phyloP scores from a whole-genome alignment of 2,888 invertebrate genomes.

The Escarpia spicata region DNA sequence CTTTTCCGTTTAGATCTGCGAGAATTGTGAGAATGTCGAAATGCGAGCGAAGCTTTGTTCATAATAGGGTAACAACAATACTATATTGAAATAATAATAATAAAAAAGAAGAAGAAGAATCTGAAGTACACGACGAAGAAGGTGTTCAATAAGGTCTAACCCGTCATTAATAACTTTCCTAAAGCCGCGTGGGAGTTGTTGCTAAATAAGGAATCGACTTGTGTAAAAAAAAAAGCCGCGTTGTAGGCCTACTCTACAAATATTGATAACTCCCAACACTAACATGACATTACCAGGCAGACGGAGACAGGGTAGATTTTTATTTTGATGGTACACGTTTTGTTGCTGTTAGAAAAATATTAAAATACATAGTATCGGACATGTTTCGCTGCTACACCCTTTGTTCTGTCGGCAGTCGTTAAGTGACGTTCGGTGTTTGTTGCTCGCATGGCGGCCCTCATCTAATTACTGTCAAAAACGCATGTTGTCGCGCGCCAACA shows the following conservation, averaged over 20 bases:
- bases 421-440: neutral
- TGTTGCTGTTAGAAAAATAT: neutral
- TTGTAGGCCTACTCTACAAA: too few relatives aligned
- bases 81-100: too few relatives aligned
- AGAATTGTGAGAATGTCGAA: too few relatives aligned
- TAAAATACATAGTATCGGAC: neutral
- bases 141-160: too few relatives aligned
- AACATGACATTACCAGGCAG: neutral
- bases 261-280: neutral
- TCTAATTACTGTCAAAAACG: neutral
- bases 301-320: neutral
- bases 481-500: neutral
- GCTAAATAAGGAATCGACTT: neutral
- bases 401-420: neutral
- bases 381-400: neutral
- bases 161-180: too few relatives aligned
- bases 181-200: neutral
- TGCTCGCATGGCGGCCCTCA: neutral
- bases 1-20: too few relatives aligned
- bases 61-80: too few relatives aligned
- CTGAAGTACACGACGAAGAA: too few relatives aligned
- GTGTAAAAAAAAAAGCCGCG: neutral
- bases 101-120: too few relatives aligned
- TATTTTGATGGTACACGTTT: neutral
- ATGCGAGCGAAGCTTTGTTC: too few relatives aligned